A percentile compares a stretch with the other conserved stretches of the same genome.
Evolutionary conservation across 2,797 vertebrate genomes (phyloP).

Genomic region (Rhynchonycteris naso): DNA sequence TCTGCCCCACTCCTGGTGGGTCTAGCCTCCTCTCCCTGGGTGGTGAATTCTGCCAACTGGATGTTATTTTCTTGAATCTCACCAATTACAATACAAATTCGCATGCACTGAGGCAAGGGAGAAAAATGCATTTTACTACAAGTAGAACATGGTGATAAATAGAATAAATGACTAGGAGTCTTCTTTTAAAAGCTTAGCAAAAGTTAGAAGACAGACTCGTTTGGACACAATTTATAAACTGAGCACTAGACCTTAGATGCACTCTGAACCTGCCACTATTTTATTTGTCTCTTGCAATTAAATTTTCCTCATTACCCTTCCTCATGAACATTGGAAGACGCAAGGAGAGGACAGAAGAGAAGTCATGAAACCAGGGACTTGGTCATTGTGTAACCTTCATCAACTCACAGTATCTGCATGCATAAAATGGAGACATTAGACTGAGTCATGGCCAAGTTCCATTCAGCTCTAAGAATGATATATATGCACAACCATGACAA

Average conservation of each 20-base stretch:
- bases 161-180: background rate
- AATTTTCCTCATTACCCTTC: background rate
- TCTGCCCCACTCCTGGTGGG: background rate
- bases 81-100: background rate
- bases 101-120: background rate
- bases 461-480: background rate
- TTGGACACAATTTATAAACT: background rate
- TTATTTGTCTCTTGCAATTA: background rate
- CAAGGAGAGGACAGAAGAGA: background rate
- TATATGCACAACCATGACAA: background rate
- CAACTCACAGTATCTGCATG: background rate
- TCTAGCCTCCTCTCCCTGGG: background rate
- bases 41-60: background rate
- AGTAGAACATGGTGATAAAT: conserved; percentile 21
- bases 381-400: background rate
- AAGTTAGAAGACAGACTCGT: background rate
- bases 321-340: background rate
- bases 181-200: conserved; percentile 14
- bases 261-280: background rate
- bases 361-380: background rate
- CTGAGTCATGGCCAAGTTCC: background rate
- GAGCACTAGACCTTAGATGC: background rate
- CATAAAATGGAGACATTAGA: background rate
- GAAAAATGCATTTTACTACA: background rate
- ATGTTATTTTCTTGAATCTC: background rate